Conservation (phyloP, 2,113 vertebrate species). For the Bubalus kerabau region DNA sequence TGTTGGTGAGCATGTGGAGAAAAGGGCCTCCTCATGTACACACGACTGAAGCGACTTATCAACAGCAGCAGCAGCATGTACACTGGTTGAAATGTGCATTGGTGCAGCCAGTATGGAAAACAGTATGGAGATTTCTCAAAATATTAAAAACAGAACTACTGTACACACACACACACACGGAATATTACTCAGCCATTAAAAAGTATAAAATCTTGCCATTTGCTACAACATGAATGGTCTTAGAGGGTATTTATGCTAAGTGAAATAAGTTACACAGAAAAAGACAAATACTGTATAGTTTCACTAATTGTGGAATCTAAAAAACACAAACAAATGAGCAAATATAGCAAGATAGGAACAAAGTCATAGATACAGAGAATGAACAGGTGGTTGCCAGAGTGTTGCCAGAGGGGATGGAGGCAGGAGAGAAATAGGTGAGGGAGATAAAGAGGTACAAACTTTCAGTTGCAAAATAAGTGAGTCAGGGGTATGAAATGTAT, state of each 20-base stretch:
- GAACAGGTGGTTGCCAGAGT: background rate
- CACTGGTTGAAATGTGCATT: background rate
- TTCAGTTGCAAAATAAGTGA: background rate
- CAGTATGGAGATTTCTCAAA: background rate
- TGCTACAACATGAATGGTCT: background rate
- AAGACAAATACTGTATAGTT: background rate
- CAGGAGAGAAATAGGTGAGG: background rate
- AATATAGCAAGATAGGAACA: background rate
- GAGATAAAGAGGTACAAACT: background rate
- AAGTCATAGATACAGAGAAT: background rate
- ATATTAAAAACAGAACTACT: background rate
- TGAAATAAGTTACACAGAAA: background rate
- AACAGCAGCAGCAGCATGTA: background rate
- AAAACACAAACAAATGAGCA: background rate
- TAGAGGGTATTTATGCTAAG: background rate
- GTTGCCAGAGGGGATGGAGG: background rate
- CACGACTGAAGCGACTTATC: no score
- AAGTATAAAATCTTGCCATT: background rate
- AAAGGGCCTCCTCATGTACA: background rate
- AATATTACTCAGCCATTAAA: background rate
- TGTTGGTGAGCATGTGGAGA: background rate
- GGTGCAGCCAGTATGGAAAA: background rate
- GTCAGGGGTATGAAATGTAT: background rate
- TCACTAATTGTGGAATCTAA: background rate
- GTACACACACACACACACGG: accelerated